These are phyloP conservation scores for Peromyscus leucopus DNA, from an alignment of 2,113 vertebrate species.

Conservation along the genomic window DNA sequence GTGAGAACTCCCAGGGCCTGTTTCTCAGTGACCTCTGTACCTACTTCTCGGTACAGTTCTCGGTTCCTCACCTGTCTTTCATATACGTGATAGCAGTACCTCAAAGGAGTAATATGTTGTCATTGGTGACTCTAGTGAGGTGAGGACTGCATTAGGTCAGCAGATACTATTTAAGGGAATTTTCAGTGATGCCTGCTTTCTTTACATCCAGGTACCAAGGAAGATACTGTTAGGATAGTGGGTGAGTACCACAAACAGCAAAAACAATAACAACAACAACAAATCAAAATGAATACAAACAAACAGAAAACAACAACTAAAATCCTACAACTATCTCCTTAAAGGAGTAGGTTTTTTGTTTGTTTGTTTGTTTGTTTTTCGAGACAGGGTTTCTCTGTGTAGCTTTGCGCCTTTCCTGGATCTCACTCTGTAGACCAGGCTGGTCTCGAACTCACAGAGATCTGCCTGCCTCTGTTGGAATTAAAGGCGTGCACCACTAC, in stretches of 20 bases:
- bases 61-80: slow-evolving; percentile 20
- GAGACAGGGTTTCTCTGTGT: too few species aligned
- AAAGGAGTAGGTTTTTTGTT: background rate
- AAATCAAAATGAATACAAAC: background rate
- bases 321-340: background rate
- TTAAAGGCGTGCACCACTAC: too few species aligned
- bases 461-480: too few species aligned
- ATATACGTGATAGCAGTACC: background rate
- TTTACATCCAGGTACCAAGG: background rate
- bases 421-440: too few species aligned
- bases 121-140: background rate
- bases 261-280: background rate
- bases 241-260: accelerated
- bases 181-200: background rate
- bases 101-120: slow-evolving; percentile 47
- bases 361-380: too few species aligned
- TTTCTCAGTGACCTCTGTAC: slow-evolving; percentile 40
- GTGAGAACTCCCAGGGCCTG: background rate
- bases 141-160: background rate
- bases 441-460: too few species aligned
- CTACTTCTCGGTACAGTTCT: slow-evolving; percentile 24
- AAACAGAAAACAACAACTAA: too few species aligned
- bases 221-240: background rate
- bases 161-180: background rate
- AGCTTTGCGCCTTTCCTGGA: too few species aligned